phyloP scores from a whole-genome alignment of 2,888 invertebrate species.

The Drosophila formosana region DNA sequence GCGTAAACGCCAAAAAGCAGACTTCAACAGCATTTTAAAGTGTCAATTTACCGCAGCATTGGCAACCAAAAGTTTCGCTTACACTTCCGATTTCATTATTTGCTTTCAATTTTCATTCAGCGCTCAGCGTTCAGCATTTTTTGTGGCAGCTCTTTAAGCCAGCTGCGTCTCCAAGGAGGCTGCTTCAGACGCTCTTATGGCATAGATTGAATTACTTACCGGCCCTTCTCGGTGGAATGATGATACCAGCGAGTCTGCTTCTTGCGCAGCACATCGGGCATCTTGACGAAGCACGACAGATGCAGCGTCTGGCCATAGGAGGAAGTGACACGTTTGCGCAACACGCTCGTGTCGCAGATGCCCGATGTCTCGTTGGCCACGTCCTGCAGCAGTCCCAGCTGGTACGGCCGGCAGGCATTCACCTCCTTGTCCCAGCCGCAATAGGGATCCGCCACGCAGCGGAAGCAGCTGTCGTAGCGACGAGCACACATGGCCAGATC shows the following conservation, averaged over 20 bases:
- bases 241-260: constrained; percentile 95
- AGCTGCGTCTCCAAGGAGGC: constrained; percentile 56
- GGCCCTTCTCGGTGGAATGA: constrained; percentile 94
- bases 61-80: constrained; percentile 68
- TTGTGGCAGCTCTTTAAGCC: constrained; percentile 33
- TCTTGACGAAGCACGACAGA: constrained; percentile 95
- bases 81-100: constrained; percentile 75
- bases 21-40: constrained; percentile 80
- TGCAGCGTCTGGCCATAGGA: constrained; percentile 97
- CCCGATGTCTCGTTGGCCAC: constrained; percentile 96
- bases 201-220: constrained; percentile 83
- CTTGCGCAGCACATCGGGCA: constrained; percentile 93
- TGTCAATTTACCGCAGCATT: constrained; percentile 83
- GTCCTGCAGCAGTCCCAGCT: constrained; percentile 93
- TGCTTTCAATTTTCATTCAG: constrained; percentile 70
- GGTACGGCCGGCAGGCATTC: constrained; percentile 94
- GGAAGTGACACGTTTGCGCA: constrained; percentile 94
- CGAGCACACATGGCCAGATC: constrained; percentile 95
- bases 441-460: constrained; percentile 97
- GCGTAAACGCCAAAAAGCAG: constrained; percentile 79
- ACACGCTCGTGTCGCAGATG: constrained; percentile 95
- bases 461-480: constrained; percentile 95
- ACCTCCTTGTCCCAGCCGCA: constrained; percentile 98
- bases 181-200: constrained; percentile 8
- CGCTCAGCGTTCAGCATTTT: neutral